Conservation (phyloP, 2,888 invertebrate species). For the Conops quadrifasciatus region DNA sequence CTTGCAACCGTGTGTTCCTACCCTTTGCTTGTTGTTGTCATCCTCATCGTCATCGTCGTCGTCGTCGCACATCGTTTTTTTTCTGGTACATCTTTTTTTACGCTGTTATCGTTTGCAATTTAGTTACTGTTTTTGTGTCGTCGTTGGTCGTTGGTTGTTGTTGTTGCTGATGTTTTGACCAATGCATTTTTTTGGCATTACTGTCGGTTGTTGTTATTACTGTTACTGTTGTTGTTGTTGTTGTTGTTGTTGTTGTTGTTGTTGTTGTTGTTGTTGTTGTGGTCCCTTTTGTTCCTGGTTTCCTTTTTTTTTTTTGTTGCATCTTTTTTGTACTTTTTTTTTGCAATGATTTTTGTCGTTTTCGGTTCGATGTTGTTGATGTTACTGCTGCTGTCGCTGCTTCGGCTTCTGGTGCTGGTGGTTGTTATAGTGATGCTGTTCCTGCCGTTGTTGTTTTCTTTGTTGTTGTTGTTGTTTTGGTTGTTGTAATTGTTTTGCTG, state of each 20-base stretch:
- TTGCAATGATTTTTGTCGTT: background rate
- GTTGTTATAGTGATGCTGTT: background rate
- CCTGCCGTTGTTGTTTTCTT: background rate
- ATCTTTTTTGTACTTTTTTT: constrained; percentile 49
- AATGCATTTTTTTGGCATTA: background rate
- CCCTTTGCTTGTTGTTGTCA: no score
- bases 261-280: constrained; percentile 26
- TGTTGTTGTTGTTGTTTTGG: background rate
- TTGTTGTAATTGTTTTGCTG: background rate
- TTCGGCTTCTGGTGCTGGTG: background rate
- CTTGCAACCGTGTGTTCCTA: no score
- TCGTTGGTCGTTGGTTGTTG: background rate
- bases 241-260: constrained; percentile 2
- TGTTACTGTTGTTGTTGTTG: background rate
- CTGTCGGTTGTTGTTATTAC: background rate
- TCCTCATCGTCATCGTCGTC: no score
- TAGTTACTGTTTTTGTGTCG: background rate
- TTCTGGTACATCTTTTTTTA: no score
- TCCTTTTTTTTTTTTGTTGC: constrained; percentile 32
- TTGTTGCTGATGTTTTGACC: background rate
- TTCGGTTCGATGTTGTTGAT: background rate
- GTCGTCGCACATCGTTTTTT: no score
- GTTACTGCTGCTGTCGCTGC: background rate
- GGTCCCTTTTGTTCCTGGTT: constrained; percentile 38
- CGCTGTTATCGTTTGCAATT: no score